These are phyloP conservation scores for Choreutis nemorana DNA, from an alignment of 2,888 invertebrate genomes.

Conservation along the genomic window DNA sequence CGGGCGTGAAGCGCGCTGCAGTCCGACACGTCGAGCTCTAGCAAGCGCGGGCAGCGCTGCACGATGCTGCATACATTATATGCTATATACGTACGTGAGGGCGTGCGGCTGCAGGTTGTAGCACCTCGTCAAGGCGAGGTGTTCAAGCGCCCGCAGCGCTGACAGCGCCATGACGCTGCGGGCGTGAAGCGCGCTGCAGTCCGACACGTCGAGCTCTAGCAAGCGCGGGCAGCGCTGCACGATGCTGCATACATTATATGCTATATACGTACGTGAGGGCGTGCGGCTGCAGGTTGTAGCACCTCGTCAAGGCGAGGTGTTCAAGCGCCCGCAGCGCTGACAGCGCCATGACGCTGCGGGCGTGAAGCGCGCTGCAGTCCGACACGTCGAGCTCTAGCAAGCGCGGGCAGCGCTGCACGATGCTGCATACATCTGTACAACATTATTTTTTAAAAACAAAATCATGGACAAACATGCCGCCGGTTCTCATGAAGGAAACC, in stretches of 20 bases:
- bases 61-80: too few species aligned
- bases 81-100: too few species aligned
- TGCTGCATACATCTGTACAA: too few species aligned
- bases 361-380: conserved; percentile 80
- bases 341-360: conserved; percentile 40
- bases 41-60: conserved; percentile 76
- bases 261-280: too few species aligned
- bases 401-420: conserved; percentile 75
- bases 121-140: conserved; percentile 79
- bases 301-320: conserved; percentile 78
- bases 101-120: conserved; percentile 78
- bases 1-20: conserved; percentile 74
- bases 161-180: conserved; percentile 39
- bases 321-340: conserved; percentile 72
- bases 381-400: conserved; percentile 88
- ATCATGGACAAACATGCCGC: too few species aligned
- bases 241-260: too few species aligned
- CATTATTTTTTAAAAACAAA: too few species aligned
- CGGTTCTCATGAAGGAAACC: too few species aligned
- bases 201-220: conserved; percentile 87
- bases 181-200: conserved; percentile 77
- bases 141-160: conserved; percentile 74
- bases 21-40: conserved; percentile 90
- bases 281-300: conserved; percentile 80
- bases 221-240: conserved; percentile 78